Percentiles rank a stretch among this genome's conserved stretches.
Conservation (phyloP, 2,888 invertebrate genomes). For the Limnephilus lunatus region DNA sequence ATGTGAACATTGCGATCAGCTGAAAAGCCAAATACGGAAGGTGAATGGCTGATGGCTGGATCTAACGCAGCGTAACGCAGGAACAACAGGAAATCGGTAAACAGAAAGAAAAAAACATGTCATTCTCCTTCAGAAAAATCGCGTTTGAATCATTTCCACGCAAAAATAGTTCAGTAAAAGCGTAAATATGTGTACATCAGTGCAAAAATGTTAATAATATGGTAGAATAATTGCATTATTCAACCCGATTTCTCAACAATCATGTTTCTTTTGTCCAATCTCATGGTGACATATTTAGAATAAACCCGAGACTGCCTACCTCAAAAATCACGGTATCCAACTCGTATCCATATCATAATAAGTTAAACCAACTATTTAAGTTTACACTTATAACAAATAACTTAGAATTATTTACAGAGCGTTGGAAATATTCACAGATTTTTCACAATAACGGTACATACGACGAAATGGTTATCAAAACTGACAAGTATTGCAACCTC, state of each 20-base stretch:
- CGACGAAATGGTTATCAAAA: conserved; percentile 60
- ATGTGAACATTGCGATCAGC: conserved; percentile 2
- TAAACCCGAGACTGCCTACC: conserved; percentile 15
- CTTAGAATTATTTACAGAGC: conserved; percentile 55
- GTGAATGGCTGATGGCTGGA: background rate
- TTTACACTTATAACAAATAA: conserved; percentile 38
- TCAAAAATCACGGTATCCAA: conserved; percentile 37
- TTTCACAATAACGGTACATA: conserved; percentile 63
- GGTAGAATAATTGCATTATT: conserved; percentile 7
- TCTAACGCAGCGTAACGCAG: conserved; percentile 48
- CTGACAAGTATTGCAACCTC: conserved; percentile 47
- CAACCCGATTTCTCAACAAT: conserved; percentile 47
- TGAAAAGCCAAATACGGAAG: conserved; percentile 36
- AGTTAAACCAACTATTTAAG: conserved; percentile 34
- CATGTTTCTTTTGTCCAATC: conserved; percentile 61
- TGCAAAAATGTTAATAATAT: conserved; percentile 9
- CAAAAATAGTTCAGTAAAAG: background rate
- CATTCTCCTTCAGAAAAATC: background rate
- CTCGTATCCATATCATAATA: conserved; percentile 24
- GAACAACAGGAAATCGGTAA: conserved; percentile 57
- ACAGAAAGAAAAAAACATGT: conserved; percentile 52
- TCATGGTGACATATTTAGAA: conserved; percentile 58
- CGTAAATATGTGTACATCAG: background rate
- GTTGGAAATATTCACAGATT: conserved; percentile 51
- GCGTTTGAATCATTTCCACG: background rate